phyloP scores from a whole-genome alignment of 2,113 vertebrate species.

The Gambusia affinis region DNA sequence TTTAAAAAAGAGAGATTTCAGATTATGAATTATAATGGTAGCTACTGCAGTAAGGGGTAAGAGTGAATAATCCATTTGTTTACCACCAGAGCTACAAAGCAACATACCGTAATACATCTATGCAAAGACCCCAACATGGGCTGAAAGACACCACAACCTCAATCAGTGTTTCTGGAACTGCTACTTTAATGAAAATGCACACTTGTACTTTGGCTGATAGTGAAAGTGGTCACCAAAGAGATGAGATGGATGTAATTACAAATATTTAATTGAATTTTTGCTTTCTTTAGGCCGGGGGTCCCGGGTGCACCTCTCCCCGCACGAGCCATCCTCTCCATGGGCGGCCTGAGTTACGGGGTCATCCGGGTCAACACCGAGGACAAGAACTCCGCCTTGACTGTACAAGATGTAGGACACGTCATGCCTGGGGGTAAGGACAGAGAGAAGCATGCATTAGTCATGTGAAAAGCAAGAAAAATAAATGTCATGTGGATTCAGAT shows the following conservation, averaged over 20 bases:
- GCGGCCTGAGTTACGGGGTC: slow-evolving; percentile 92
- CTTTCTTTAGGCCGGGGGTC: slow-evolving; percentile 86
- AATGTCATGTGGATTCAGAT: background rate
- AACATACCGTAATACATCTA: background rate
- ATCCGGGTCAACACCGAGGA: slow-evolving; percentile 98
- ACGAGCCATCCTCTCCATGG: slow-evolving; percentile 94
- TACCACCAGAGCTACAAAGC: background rate
- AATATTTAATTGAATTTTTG: slow-evolving; percentile 15
- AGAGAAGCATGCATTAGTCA: background rate
- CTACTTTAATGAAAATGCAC: background rate
- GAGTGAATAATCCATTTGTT: background rate
- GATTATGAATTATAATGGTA: background rate
- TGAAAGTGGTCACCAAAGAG: background rate
- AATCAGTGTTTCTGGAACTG: background rate
- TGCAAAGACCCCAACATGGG: background rate
- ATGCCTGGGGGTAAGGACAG: slow-evolving; percentile 93
- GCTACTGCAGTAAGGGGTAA: background rate
- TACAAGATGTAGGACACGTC: slow-evolving; percentile 96
- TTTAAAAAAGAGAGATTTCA: background rate
- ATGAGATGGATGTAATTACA: slow-evolving; percentile 21
- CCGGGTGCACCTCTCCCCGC: slow-evolving; percentile 92
- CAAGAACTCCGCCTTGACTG: slow-evolving; percentile 96
- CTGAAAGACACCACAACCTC: background rate
- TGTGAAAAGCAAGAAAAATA: background rate
- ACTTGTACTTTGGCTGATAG: no score